These are phyloP conservation scores for Gastrophryne carolinensis DNA, from an alignment of 2,797 vertebrate species.

Conservation along the genomic window DNA sequence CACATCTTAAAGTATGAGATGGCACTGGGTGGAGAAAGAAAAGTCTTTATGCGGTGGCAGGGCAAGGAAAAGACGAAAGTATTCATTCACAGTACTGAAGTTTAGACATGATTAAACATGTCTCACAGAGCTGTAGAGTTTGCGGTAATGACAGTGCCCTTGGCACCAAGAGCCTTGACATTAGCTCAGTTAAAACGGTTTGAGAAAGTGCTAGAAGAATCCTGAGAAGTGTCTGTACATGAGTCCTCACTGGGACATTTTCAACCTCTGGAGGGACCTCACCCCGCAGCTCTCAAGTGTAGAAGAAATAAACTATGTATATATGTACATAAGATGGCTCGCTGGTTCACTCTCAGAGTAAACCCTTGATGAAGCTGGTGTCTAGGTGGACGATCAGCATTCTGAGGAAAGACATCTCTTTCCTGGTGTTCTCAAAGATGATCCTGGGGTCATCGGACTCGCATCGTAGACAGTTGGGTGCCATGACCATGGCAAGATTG, in stretches of 20 bases:
- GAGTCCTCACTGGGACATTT: background rate
- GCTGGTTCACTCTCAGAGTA: conserved; percentile 68
- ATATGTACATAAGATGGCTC: background rate
- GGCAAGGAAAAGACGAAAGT: background rate
- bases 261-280: conserved; percentile 9
- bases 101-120: background rate
- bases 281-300: conserved; percentile 10
- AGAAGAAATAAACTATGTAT: conserved; percentile 8
- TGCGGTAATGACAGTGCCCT: background rate
- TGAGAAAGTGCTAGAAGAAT: conserved; percentile 22
- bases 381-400: conserved; percentile 91
- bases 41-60: background rate
- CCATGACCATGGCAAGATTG: conserved; percentile 95
- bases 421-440: conserved; percentile 91
- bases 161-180: background rate
- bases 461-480: conserved; percentile 89
- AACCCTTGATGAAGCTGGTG: conserved; percentile 81
- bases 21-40: background rate
- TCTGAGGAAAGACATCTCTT: conserved; percentile 90
- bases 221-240: background rate
- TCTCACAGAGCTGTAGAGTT: background rate
- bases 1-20: background rate
- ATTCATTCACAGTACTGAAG: conserved; percentile 1
- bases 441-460: conserved; percentile 85
- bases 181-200: background rate